Evolutionary conservation across 1,140 invertebrate species (phyloP), one percentile per base, ranked within the genome.

Genomic region (Odontomachus brunneus): DNA sequence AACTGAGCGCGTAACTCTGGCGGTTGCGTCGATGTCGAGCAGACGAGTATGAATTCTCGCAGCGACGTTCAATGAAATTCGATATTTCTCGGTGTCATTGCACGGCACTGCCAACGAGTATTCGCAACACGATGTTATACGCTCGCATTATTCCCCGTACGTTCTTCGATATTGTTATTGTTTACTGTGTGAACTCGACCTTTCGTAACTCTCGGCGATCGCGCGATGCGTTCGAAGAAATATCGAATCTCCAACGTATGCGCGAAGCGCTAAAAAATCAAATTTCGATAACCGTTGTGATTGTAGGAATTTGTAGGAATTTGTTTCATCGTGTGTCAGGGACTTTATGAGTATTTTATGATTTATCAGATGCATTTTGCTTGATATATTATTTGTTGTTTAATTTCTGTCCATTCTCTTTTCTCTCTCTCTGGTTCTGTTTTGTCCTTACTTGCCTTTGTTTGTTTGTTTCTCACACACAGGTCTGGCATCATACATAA

Each of bases 391-490:
- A 5, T 44, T 44, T 80, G n/a, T 53, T 57, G 38, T 86, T 88
- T 86, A 60, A 83, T 81, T 88, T 83, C 66, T 65, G 51, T 62
- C 65, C 69, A 24, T 62, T 78, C 38, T 65, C 81, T 85, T 7
- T 7, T 11, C 38, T 44, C 38, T 44, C 38, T 82, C 38, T 65
- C 81, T 86, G 76, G 48, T 85, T 86, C 86, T 85, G 87, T 89
- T 92, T 91, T 91, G 80, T 91, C 88, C 86, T 90, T 89, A 90
- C 86, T 91, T 91, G 91, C 90, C 85, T 92, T 92, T 92, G 91
- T 93, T 94, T 94, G 93, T 94, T 94, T 94, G 93, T 94, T 94
- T 94, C 92, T 94, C 88, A 92, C 89, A 92, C 90, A 89, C 93
- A 94, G 93, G 93, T 94, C 92, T 93, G 92, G 90, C 92, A 91